phyloP scores from a whole-genome alignment of 1,140 invertebrate species.

The Diachasma alloeum region DNA sequence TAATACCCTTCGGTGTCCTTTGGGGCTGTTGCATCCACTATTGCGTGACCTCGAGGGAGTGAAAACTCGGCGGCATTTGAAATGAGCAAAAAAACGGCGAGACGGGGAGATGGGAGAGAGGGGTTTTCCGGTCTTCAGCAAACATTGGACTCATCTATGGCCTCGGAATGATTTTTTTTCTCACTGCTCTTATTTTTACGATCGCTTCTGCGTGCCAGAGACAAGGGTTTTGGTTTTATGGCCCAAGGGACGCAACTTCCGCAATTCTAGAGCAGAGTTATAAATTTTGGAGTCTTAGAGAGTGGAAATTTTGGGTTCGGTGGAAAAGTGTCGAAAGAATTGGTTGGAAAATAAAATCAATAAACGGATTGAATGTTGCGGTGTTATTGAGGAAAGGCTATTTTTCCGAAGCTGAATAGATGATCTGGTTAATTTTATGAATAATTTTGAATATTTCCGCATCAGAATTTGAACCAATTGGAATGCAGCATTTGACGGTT shows the following conservation, averaged over 20 bases:
- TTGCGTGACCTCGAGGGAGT: slow-evolving; percentile 21
- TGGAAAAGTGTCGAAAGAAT: no score
- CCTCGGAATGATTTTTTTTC: not conserved
- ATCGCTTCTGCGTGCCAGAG: not conserved
- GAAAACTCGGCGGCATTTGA: slow-evolving; percentile 18
- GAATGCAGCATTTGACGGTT: no score
- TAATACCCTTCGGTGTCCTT: slow-evolving; percentile 32
- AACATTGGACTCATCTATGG: not conserved
- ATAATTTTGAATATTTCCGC: no score
- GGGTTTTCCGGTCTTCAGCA: slow-evolving; percentile 19
- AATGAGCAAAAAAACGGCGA: not conserved
- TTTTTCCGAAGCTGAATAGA: no score
- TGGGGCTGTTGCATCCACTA: not conserved
- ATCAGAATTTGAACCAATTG: no score
- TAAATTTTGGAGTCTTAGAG: not conserved
- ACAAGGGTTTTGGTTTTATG: not conserved
- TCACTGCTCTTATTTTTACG: slow-evolving; percentile 8
- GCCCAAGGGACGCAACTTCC: not conserved
- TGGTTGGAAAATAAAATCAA: no score
- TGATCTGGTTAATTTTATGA: no score
- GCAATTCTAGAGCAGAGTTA: slow-evolving; percentile 1
- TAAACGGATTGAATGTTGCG: no score
- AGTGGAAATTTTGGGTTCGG: not conserved
- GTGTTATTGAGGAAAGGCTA: no score
- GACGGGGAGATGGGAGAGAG: not conserved